These are phyloP conservation scores for Taeniopygia guttata DNA, from an alignment of 2,797 vertebrate species.

Conservation along the genomic window DNA sequence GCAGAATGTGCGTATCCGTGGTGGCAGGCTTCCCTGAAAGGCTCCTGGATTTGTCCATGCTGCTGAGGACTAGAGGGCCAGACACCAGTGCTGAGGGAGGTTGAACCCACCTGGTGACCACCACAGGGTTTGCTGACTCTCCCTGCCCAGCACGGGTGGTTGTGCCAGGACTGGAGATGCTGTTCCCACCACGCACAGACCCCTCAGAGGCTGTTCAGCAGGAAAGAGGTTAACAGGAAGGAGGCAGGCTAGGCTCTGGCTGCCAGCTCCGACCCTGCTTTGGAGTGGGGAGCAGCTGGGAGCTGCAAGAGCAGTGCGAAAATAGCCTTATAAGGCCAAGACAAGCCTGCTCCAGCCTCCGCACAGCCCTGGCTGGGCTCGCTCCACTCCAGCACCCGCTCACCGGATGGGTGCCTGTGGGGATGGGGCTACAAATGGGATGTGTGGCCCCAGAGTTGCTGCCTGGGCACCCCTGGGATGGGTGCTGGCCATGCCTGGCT, in stretches of 20 bases:
- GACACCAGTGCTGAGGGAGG: background rate
- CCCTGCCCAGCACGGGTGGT: rapidly evolving
- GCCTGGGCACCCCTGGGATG: background rate
- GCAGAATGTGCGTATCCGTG: rapidly evolving
- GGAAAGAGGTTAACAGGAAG: constrained; percentile 37
- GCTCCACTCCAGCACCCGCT: background rate
- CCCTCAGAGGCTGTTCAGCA: background rate
- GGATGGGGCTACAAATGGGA: rapidly evolving
- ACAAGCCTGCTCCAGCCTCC: background rate
- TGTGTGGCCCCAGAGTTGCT: background rate
- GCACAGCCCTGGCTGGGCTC: background rate
- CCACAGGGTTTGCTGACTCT: background rate
- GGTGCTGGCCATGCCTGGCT: background rate
- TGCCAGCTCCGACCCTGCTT: constrained; percentile 43
- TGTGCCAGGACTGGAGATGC: background rate
- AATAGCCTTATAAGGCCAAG: constrained; percentile 69
- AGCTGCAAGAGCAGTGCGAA: background rate
- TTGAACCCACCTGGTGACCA: background rate
- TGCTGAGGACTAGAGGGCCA: background rate
- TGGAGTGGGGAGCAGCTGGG: constrained; percentile 55
- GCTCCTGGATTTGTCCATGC: background rate
- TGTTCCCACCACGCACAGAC: background rate
- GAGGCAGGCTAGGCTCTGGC: background rate
- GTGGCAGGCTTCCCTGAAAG: background rate
- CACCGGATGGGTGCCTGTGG: background rate